Evolutionary conservation across 2,888 invertebrate genomes (phyloP).

Genomic region (Drosophila macrospina): DNA sequence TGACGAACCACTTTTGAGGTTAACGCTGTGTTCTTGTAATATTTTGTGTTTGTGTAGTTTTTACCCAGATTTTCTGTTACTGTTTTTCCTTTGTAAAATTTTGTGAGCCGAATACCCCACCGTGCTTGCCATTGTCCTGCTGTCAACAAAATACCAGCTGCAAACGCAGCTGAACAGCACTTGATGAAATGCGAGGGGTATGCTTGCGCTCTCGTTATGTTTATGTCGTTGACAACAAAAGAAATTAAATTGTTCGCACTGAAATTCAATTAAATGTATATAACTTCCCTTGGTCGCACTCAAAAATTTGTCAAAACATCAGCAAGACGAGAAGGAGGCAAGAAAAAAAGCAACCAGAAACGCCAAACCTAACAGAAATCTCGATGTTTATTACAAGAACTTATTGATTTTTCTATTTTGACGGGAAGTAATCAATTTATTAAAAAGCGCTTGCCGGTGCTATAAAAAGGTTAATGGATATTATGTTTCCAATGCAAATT

Average conservation of each 20-base stretch:
- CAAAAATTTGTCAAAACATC: constrained; percentile 55
- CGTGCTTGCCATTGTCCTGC: constrained; percentile 76
- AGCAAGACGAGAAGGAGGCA: constrained; percentile 6
- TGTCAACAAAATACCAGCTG: constrained; percentile 71
- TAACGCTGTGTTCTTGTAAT: constrained; percentile 39
- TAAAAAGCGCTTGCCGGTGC: constrained; percentile 68
- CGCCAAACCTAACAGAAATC: constrained; percentile 47
- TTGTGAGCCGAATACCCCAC: constrained; percentile 78
- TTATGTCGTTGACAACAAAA: constrained; percentile 75
- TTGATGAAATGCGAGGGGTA: constrained; percentile 39
- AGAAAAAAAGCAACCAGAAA: not conserved
- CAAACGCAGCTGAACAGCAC: constrained; percentile 60
- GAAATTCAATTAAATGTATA: constrained; percentile 73
- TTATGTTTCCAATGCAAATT: constrained; percentile 63
- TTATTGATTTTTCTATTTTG: constrained; percentile 64
- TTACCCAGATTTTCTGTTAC: constrained; percentile 55
- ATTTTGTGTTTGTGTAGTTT: constrained; percentile 32
- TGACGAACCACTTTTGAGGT: constrained; percentile 57
- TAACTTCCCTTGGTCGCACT: constrained; percentile 48
- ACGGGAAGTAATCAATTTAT: constrained; percentile 75
- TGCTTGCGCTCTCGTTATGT: constrained; percentile 55
- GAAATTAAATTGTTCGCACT: constrained; percentile 80
- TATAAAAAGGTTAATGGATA: constrained; percentile 77
- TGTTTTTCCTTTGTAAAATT: constrained; percentile 81
- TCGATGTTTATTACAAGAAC: constrained; percentile 66